Conservation (phyloP, 2,113 vertebrate species). For the Hyperoodon ampullatus region DNA sequence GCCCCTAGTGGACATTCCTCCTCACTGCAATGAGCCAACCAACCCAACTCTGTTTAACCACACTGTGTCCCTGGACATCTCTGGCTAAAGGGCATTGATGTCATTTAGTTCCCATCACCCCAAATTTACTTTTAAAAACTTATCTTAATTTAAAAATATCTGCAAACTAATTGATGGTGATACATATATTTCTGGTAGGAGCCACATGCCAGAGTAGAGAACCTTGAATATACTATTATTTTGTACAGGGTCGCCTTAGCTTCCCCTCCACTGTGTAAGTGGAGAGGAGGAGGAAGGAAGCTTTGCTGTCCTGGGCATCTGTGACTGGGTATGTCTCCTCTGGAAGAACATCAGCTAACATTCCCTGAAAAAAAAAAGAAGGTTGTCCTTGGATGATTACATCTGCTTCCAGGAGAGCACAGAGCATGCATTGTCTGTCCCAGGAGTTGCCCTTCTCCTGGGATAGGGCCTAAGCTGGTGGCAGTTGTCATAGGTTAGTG, state of each 20-base stretch:
- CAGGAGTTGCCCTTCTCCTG: neutral
- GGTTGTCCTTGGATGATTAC: neutral
- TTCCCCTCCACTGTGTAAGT: accelerated
- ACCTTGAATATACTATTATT: accelerated
- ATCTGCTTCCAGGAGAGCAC: neutral
- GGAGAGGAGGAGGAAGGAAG: neutral
- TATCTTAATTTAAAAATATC: neutral
- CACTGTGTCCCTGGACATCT: neutral
- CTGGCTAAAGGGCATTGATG: neutral
- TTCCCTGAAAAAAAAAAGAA: neutral
- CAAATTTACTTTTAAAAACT: neutral
- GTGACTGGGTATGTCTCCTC: neutral
- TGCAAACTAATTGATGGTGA: neutral
- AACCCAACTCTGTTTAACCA: neutral
- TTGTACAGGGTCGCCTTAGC: neutral
- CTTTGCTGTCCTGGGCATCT: neutral
- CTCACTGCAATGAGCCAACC: neutral
- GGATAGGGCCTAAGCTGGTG: neutral
- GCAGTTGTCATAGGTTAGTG: neutral
- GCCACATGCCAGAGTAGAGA: neutral
- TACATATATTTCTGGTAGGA: neutral
- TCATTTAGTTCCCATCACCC: neutral
- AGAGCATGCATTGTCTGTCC: accelerated
- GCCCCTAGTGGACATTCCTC: accelerated
- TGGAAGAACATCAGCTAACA: neutral